A percentile compares a stretch with the other conserved stretches of the same genome.
phyloP scores from a whole-genome alignment of 2,113 vertebrate genomes.

The Saimiri boliviensis region DNA sequence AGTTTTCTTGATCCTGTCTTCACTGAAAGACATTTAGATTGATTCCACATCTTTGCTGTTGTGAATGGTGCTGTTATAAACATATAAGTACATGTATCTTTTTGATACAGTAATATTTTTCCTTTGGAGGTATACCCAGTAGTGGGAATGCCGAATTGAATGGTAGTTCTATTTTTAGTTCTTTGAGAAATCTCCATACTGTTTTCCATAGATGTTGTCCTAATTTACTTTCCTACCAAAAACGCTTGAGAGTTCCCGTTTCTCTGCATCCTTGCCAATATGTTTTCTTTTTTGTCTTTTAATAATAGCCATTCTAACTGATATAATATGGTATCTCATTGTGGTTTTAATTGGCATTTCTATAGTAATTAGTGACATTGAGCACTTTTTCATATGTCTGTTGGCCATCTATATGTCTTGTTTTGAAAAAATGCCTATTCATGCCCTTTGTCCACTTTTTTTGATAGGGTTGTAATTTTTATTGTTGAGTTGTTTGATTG shows the following conservation, averaged over 20 bases:
- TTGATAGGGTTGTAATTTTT: not conserved
- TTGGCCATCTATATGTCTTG: not conserved
- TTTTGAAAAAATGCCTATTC: not conserved
- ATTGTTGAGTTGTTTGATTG: not conserved
- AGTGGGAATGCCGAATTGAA: not conserved
- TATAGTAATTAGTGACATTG: not conserved
- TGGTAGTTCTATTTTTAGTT: not conserved
- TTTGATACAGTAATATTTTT: not conserved
- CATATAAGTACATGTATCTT: not conserved
- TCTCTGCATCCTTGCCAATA: not conserved
- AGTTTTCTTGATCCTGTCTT: not conserved
- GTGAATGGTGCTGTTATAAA: not conserved
- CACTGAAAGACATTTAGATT: not conserved
- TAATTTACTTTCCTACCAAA: not conserved
- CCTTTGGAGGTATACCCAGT: not conserved
- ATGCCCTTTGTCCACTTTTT: not conserved
- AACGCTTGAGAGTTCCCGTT: not conserved
- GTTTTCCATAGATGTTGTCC: not conserved
- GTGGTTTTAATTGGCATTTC: not conserved
- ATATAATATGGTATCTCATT: not conserved
- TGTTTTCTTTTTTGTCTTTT: not conserved
- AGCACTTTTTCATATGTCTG: not conserved
- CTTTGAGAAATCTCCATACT: not conserved
- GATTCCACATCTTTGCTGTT: not conserved
- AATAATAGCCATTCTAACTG: not conserved